Evolutionary conservation across 2,113 vertebrate species (phyloP), one percentile per base, ranked within the genome.

Genomic region (Cyprinodon tularosa): DNA sequence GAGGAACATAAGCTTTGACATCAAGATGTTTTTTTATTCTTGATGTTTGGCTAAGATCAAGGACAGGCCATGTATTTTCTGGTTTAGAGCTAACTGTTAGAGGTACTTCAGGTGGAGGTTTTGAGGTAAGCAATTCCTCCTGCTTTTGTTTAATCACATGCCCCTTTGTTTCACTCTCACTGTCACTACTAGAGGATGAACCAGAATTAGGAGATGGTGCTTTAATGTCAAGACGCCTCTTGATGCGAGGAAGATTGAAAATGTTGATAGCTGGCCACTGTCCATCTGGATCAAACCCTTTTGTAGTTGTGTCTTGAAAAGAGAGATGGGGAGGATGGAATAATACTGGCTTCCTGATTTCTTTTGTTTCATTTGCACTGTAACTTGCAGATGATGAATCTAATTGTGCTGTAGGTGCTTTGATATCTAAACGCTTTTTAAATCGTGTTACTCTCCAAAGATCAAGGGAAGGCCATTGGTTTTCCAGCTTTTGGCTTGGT

Each of bases 141-240:
- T 66, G 71, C 4, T 38, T 10, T 0, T 63, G 70, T 12, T 67
- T 74, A 29, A 71, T 12, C 38, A 2, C 4, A n/a, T 45, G 6
- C 3, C 36, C 39, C 22, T 5, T 22, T 44, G 29, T 65, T 4
- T 83, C 80, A 68, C 77, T 82, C 8, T 45, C 82, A 78, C 74
- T 81, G 3, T 76, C 82, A 75, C 80, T 84, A 60, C 73, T 78
- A 36, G 72, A 76, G 59, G 69, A 83, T n/a, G 68, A 72, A 59
- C 80, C 71, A 45, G 69, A 29, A 2, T 0, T 1, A 4, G 45
- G 10, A 45, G 72, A 66, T 63, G 13, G 12, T 45, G 36, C 73
- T 83, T 87, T 84, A 1, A 87, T 22, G 39, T 88, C 80, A 0
- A 82, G 9, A 64, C 63, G 63, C 6, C 61, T 76, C 36, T 84